Conservation (phyloP, 2,113 vertebrate species). For the Tricholaema leucomelas region DNA sequence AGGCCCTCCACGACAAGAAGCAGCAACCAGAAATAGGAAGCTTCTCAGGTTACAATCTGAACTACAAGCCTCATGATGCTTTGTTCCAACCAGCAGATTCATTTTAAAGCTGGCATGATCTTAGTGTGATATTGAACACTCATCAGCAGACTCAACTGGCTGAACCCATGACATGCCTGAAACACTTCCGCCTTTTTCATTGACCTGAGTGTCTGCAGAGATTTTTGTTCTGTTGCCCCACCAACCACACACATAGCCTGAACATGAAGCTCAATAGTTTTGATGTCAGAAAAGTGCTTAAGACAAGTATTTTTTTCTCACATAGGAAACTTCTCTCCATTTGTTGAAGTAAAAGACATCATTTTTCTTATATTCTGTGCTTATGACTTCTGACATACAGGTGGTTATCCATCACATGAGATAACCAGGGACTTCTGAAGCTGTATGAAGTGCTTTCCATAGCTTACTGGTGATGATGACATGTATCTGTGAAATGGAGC, state of each 20-base stretch:
- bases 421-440: neutral
- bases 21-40: too few relatives aligned
- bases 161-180: too few relatives aligned
- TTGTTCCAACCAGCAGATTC: too few relatives aligned
- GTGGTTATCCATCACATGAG: neutral
- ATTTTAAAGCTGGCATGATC: too few relatives aligned
- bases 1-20: too few relatives aligned
- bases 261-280: neutral
- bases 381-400: neutral
- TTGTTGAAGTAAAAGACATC: slow-evolving; percentile 16
- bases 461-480: neutral
- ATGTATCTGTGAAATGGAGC: slow-evolving; percentile 5
- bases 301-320: neutral
- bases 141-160: too few relatives aligned
- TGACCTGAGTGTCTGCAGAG: too few relatives aligned
- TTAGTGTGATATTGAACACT: too few relatives aligned
- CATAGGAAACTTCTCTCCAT: neutral
- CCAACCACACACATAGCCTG: neutral
- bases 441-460: neutral
- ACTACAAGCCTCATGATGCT: too few relatives aligned
- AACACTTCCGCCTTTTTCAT: too few relatives aligned
- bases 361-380: slow-evolving; percentile 9
- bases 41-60: too few relatives aligned
- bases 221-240: neutral
- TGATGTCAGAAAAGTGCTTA: neutral